phyloP scores from a whole-genome alignment of 2,113 vertebrate genomes.

The Cebus imitator region DNA sequence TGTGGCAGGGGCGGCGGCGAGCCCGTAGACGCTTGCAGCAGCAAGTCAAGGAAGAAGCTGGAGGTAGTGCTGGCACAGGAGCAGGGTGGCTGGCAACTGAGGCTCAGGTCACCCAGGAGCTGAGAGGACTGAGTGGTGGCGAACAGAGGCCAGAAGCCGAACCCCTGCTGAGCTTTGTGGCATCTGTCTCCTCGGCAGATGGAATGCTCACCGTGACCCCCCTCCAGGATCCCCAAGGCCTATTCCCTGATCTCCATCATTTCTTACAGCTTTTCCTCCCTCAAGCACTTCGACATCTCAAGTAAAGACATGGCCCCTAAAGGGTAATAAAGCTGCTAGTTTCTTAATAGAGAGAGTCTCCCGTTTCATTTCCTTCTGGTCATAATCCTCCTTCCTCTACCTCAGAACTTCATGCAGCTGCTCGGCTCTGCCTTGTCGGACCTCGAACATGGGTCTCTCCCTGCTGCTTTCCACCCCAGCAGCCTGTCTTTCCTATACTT shows the following conservation, averaged over 20 bases:
- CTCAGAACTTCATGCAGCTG: not conserved
- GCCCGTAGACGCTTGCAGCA: conserved; percentile 85
- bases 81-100: conserved; percentile 77
- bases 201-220: conserved; percentile 83
- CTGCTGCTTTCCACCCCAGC: not conserved
- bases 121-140: conserved; percentile 75
- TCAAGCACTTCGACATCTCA: conserved; percentile 73
- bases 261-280: conserved; percentile 90
- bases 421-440: not conserved
- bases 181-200: not conserved
- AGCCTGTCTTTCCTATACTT: not conserved
- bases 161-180: conserved; percentile 73
- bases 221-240: conserved; percentile 61
- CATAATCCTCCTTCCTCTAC: not conserved
- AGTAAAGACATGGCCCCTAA: not conserved
- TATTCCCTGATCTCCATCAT: conserved; percentile 91
- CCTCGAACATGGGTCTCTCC: not conserved
- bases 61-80: not conserved
- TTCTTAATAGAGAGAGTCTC: conserved; percentile 24
- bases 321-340: conserved; percentile 72
- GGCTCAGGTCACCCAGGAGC: conserved; percentile 78
- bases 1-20: conserved; percentile 91
- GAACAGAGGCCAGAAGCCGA: conserved; percentile 33
- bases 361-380: not conserved
- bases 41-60: not conserved